phyloP scores from a whole-genome alignment of 2,113 vertebrate genomes.

The Cyphomyrus plagiostoma region DNA sequence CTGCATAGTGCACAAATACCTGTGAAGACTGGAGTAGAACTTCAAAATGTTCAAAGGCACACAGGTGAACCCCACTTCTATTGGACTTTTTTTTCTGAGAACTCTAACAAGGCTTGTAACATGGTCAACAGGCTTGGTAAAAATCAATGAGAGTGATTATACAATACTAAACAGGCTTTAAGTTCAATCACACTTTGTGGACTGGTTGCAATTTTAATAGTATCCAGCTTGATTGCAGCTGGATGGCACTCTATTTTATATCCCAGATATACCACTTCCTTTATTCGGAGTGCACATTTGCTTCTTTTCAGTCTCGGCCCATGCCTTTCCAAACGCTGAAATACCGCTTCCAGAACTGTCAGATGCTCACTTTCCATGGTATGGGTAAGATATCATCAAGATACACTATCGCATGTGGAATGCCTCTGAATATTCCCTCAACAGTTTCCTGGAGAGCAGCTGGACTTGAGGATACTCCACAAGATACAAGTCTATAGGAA shows the following conservation, averaged over 20 bases:
- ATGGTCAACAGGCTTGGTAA: not conserved
- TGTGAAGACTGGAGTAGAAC: not conserved
- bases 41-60: not conserved
- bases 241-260: not conserved
- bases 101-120: not conserved
- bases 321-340: not conserved
- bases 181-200: not conserved
- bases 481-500: not conserved
- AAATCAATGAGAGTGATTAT: not conserved
- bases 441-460: not conserved
- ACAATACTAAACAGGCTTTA: not conserved
- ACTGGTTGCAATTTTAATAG: not conserved
- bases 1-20: not conserved
- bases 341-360: not conserved
- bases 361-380: not conserved
- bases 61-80: not conserved
- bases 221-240: not conserved
- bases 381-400: not conserved
- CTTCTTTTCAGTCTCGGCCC: not conserved
- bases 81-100: not conserved
- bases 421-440: not conserved
- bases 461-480: not conserved
- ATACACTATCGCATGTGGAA: not conserved
- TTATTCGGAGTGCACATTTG: not conserved
- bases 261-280: not conserved